phyloP scores from a whole-genome alignment of 2,113 vertebrate species.

The Sander vitreus region DNA sequence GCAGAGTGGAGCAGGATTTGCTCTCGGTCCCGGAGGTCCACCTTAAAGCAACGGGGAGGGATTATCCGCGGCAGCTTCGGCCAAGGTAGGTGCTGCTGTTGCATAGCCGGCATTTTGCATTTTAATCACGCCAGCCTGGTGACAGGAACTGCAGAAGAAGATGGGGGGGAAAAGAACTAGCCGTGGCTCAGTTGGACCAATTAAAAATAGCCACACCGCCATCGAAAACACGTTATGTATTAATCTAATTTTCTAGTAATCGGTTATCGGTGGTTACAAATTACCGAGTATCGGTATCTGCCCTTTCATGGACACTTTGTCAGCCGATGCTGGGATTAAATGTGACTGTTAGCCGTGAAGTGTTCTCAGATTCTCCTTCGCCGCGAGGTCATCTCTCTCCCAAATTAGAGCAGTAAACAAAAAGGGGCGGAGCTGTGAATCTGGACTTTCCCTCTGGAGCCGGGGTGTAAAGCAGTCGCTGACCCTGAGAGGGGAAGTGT shows the following conservation, averaged over 20 bases:
- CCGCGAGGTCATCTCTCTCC: slow-evolving; percentile 16
- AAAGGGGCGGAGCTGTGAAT: slow-evolving; percentile 80
- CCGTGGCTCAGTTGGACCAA: background rate
- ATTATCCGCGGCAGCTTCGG: slow-evolving; percentile 76
- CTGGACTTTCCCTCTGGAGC: slow-evolving; percentile 56
- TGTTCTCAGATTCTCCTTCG: slow-evolving; percentile 10
- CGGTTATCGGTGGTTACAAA: background rate
- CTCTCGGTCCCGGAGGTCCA: slow-evolving; percentile 85
- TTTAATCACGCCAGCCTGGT: slow-evolving; percentile 76
- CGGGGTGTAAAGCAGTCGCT: slow-evolving; percentile 62
- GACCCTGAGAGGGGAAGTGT: slow-evolving; percentile 85
- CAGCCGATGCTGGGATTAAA: background rate
- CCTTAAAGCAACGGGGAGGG: slow-evolving; percentile 83
- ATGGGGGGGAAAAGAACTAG: background rate
- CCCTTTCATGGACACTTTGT: background rate
- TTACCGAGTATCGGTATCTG: background rate
- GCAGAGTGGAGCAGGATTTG: slow-evolving; percentile 74
- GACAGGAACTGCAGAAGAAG: background rate
- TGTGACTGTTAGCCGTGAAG: background rate
- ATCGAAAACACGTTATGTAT: background rate
- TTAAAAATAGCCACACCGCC: no score
- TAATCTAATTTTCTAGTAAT: background rate
- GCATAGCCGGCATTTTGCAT: slow-evolving; percentile 81
- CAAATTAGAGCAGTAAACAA: slow-evolving; percentile 85
- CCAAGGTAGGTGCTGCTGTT: slow-evolving; percentile 66